These are phyloP conservation scores for Holothuria scabra DNA, from an alignment of 53 echinoderm and acorn worm species.

Conservation along the genomic window DNA sequence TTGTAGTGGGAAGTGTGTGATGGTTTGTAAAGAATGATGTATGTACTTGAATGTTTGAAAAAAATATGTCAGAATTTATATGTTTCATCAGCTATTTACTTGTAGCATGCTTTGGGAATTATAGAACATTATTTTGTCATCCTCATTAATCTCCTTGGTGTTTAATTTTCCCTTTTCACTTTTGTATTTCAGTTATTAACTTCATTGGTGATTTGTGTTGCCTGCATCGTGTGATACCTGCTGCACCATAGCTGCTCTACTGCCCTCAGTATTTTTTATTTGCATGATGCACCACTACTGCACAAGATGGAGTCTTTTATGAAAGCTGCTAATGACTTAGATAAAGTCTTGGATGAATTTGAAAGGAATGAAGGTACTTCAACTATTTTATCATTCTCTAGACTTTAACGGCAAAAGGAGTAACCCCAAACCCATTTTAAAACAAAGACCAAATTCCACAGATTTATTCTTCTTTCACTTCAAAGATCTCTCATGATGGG, in stretches of 20 bases:
- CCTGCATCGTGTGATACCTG: slow-evolving; percentile 23
- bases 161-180: slow-evolving; percentile 1
- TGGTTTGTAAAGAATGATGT: no score
- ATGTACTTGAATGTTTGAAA: no score
- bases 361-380: slow-evolving; percentile 86
- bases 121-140: no score
- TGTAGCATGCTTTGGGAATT: no score
- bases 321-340: slow-evolving; percentile 88
- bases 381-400: neutral
- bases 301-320: slow-evolving; percentile 86
- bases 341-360: slow-evolving; percentile 93
- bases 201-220: slow-evolving; percentile 8
- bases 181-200: neutral
- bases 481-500: no score
- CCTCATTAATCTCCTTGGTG: neutral
- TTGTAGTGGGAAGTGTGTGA: no score
- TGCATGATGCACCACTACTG: slow-evolving; percentile 37
- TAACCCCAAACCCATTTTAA: no score
- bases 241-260: neutral
- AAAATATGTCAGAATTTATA: no score
- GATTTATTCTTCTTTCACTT: no score
- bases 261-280: slow-evolving; percentile 1
- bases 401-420: no score
- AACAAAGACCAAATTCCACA: no score
- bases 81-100: no score